Evolutionary conservation across 2,888 invertebrate genomes (phyloP).

Genomic region (Drosophila tanythrix): DNA sequence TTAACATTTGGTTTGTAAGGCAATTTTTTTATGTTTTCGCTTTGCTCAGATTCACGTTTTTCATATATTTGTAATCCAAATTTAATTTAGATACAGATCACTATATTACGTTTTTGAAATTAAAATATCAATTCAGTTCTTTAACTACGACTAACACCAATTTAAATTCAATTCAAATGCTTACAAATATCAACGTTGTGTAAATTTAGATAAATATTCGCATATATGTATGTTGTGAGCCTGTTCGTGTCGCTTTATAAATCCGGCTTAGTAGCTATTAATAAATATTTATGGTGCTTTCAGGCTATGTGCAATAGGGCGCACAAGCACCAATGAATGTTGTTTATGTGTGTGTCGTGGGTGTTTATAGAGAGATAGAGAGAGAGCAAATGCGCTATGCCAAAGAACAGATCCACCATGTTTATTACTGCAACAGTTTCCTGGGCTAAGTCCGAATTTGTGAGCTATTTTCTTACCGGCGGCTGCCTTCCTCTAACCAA

Average conservation of each 20-base stretch:
- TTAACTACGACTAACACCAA: slow-evolving; percentile 39
- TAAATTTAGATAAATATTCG: slow-evolving; percentile 26
- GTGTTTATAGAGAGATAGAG: slow-evolving; percentile 1
- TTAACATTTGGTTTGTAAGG: slow-evolving; percentile 77
- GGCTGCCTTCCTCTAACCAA: neutral
- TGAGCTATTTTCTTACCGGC: neutral
- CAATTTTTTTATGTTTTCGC: slow-evolving; percentile 67
- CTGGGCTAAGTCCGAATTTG: neutral
- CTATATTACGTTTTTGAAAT: slow-evolving; percentile 58
- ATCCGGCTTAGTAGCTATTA: slow-evolving; percentile 29
- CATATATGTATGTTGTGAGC: slow-evolving; percentile 8
- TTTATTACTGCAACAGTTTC: neutral
- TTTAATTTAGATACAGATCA: slow-evolving; percentile 77
- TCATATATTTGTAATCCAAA: slow-evolving; percentile 75
- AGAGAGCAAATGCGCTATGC: neutral
- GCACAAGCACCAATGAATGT: slow-evolving; percentile 32
- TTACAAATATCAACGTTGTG: slow-evolving; percentile 29
- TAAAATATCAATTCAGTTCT: slow-evolving; percentile 57
- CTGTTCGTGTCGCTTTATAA: slow-evolving; percentile 1
- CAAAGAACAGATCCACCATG: slow-evolving; percentile 5
- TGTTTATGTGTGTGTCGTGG: neutral
- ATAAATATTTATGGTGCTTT: slow-evolving; percentile 19
- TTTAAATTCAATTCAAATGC: slow-evolving; percentile 38
- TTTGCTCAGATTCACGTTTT: slow-evolving; percentile 58
- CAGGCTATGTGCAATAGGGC: slow-evolving; percentile 33